These are phyloP conservation scores for Conops quadrifasciatus DNA, from an alignment of 2,888 invertebrate genomes.

Conservation along the genomic window DNA sequence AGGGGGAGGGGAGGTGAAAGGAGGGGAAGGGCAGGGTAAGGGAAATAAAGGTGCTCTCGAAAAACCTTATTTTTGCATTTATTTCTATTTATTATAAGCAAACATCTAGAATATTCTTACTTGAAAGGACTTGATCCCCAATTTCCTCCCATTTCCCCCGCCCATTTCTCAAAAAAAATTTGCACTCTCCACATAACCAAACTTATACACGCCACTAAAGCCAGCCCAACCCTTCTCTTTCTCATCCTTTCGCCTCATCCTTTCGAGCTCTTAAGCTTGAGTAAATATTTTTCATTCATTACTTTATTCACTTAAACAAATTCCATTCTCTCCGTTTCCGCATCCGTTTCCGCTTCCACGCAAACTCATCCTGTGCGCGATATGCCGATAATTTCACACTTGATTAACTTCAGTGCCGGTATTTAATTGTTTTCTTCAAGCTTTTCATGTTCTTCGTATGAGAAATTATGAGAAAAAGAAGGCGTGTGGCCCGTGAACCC, in stretches of 20 bases:
- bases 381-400: slow-evolving; percentile 25
- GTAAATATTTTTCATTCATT: slow-evolving; percentile 15
- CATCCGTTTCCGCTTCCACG: no score
- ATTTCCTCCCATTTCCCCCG: no score
- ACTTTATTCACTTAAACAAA: slow-evolving; percentile 14
- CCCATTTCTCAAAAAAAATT: no score
- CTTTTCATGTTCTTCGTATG: not conserved
- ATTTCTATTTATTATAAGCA: no score
- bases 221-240: not conserved
- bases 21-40: no score
- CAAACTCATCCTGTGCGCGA: not conserved
- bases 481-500: not conserved
- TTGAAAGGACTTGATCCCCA: no score
- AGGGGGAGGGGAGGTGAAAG: no score
- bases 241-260: not conserved
- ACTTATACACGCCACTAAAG: no score
- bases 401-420: slow-evolving; percentile 19
- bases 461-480: not conserved
- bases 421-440: slow-evolving; percentile 31
- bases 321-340: not conserved
- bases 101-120: no score
- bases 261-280: not conserved
- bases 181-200: no score
- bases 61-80: no score
- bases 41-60: no score